phyloP scores from a whole-genome alignment of 2,113 vertebrate genomes.

The Campylomormyrus tamandua region DNA sequence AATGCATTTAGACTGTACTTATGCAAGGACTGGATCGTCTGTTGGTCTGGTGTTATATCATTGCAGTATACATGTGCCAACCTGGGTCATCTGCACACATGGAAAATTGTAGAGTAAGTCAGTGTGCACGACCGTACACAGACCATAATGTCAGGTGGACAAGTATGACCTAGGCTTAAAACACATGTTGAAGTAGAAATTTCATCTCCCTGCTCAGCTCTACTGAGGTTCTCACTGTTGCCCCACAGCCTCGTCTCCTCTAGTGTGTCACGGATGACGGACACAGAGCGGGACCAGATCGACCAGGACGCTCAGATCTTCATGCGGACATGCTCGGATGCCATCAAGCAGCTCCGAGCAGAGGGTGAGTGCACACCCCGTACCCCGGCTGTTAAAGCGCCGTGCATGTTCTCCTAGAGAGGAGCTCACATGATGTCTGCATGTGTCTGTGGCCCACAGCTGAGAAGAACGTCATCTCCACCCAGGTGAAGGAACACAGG shows the following conservation, averaged over 20 bases:
- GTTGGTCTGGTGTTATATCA: not conserved
- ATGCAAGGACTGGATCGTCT: not conserved
- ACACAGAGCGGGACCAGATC: constrained; percentile 89
- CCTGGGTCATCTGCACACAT: not conserved
- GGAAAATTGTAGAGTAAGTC: not conserved
- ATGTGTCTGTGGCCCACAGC: constrained; percentile 55
- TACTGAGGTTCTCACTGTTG: not conserved
- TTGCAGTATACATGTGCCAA: not conserved
- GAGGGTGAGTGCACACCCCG: constrained; percentile 62
- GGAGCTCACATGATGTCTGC: not conserved
- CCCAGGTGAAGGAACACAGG: constrained; percentile 84
- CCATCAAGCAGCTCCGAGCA: constrained; percentile 78
- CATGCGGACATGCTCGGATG: constrained; percentile 88
- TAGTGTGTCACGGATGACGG: constrained; percentile 83
- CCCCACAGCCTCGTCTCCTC: constrained; percentile 73
- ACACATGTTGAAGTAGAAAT: not conserved
- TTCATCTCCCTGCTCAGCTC: not conserved
- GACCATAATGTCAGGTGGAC: not conserved
- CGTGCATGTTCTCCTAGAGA: not conserved
- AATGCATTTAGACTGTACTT: not conserved
- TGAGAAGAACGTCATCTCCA: constrained; percentile 66
- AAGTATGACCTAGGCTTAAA: not conserved
- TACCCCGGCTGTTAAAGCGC: not conserved
- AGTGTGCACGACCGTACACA: not conserved
- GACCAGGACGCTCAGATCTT: constrained; percentile 96